phyloP scores from a whole-genome alignment of 2,888 invertebrate species.

The Myopa tessellatipennis region DNA sequence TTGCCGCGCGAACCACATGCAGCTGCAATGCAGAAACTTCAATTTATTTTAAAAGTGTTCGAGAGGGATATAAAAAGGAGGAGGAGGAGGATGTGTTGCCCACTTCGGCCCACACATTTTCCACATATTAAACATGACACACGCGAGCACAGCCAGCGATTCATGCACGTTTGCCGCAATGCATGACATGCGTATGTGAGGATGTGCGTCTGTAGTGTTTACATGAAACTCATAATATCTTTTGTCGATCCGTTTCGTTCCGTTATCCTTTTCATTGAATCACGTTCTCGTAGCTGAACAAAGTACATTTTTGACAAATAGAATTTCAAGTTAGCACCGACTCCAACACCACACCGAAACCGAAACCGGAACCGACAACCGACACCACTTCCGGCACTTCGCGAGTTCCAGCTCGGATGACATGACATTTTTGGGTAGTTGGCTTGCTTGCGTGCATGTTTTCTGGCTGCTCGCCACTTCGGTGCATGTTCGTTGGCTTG shows the following conservation, averaged over 20 bases:
- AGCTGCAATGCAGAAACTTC: background rate
- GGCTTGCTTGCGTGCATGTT: background rate
- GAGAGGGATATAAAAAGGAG: too few species aligned
- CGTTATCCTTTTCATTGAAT: background rate
- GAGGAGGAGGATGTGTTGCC: conserved; percentile 48
- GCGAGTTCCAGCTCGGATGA: background rate
- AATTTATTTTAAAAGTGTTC: background rate
- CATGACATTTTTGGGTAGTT: background rate
- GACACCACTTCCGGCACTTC: background rate
- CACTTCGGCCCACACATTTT: conserved; percentile 11
- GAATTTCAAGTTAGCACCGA: conserved; percentile 4
- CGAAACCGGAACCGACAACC: too few species aligned
- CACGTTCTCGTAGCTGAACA: background rate
- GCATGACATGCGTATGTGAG: background rate
- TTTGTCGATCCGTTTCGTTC: background rate
- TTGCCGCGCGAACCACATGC: background rate
- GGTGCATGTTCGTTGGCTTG: background rate
- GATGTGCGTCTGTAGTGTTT: conserved; percentile 34
- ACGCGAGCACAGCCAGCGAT: too few species aligned
- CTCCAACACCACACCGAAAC: background rate
- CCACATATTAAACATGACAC: too few species aligned
- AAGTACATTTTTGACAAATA: conserved; percentile 10
- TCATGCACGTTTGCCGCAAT: too few species aligned
- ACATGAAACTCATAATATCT: conserved; percentile 29
- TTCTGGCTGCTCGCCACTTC: background rate